Base-by-base conservation (phyloP, 2,888 invertebrate species). In the Macroteleia sp. region DNA sequence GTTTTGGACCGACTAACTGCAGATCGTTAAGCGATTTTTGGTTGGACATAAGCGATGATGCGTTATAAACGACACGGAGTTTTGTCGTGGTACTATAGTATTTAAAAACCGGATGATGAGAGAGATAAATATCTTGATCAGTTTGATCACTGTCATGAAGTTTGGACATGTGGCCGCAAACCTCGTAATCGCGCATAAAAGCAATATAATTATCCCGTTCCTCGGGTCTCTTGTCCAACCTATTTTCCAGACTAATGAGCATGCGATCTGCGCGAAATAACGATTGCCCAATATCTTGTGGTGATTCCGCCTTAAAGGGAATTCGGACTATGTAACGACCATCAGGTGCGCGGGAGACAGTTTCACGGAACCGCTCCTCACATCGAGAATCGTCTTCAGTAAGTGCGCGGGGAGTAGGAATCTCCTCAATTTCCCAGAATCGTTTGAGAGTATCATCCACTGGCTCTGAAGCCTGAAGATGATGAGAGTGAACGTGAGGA, bases 341-440 rank as follows among this genome's bases (percentile, higher is more conserved):
- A 8, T 54, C 39, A 1, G 9, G 0, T 3, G 8, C 3, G 0
- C 54, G 39, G 3, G 39, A 39, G 16, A 16, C 8, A 0, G 52
- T 39, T 0, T 17, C 2, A 2, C 39, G 19, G n/a, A 52, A 52
- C 20, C 36, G 36, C 2, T 22, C 22, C 6, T 52, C 52, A 16
- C 52, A 52, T 0, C 10, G 12, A 8, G 16, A 9, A 5, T 52
- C 52, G 1, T 52, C 36, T 14, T 12, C 4, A 5, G 16, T 17
- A 0, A 22, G 22, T 5, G 17, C 8, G 0, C 8, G 1, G 2
- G 6, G 4, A 10, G 2, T 4, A 1, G 10, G n/a, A 19, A 52
- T 14, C 16, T 54, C 54, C 20, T 54, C 54, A 3, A 39, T 3
- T 16, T 54, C 39, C 54, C 54, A 54, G 22, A 54, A 54, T 10